Conservation (phyloP, 1,140 invertebrate species). For the Polypedilum pembai region DNA sequence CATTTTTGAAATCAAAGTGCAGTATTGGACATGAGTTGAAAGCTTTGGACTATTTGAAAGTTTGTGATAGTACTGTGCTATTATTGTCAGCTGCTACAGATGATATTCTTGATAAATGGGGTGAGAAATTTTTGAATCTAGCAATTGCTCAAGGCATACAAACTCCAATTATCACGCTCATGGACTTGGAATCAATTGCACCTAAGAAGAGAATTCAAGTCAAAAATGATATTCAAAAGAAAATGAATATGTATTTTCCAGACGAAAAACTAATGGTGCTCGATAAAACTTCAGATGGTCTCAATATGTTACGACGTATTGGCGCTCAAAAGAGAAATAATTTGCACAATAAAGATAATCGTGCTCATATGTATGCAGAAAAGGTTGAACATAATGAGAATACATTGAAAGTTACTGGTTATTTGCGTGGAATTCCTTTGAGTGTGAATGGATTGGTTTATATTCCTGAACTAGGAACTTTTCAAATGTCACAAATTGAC, state of each 20-base stretch:
- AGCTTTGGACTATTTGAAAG: constrained; percentile 74
- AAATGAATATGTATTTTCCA: constrained; percentile 69
- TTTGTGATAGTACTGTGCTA: constrained; percentile 73
- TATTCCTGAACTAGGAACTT: constrained; percentile 85
- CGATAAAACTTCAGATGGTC: constrained; percentile 66
- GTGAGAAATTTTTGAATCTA: constrained; percentile 62
- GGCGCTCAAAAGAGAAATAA: constrained; percentile 71
- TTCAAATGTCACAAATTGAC: constrained; percentile 80
- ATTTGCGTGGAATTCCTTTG: constrained; percentile 68
- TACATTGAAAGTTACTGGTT: constrained; percentile 77
- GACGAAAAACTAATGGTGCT: constrained; percentile 72
- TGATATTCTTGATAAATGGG: constrained; percentile 64
- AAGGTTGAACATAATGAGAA: constrained; percentile 64
- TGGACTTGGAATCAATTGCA: constrained; percentile 63
- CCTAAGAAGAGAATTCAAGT: constrained; percentile 64
- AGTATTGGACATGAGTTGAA: constrained; percentile 61
- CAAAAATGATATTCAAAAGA: constrained; percentile 68
- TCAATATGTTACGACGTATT: constrained; percentile 71
- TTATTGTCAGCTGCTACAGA: constrained; percentile 55
- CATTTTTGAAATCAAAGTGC: constrained; percentile 62
- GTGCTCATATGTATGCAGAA: constrained; percentile 77
- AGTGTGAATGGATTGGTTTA: constrained; percentile 85
- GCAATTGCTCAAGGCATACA: constrained; percentile 77
- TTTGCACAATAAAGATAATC: constrained; percentile 64
- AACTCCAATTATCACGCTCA: constrained; percentile 65